Evolutionary conservation across 2,888 invertebrate genomes (phyloP).

Genomic region (Auanema freiburgensis): DNA sequence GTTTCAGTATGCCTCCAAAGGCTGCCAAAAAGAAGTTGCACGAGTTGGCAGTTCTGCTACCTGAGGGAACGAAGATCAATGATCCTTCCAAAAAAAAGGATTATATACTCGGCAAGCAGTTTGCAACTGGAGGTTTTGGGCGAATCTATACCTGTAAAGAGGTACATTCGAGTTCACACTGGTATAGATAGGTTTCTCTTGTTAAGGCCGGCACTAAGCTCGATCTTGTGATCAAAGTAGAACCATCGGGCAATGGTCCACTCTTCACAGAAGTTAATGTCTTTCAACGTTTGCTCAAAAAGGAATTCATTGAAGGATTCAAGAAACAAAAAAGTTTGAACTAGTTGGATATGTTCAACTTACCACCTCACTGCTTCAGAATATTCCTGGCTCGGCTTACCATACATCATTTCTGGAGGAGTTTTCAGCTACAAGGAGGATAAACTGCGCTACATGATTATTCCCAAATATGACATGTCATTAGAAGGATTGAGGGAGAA

Average conservation of each 20-base stretch:
- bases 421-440: conserved; percentile 76
- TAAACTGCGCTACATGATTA: conserved; percentile 74
- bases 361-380: conserved; percentile 24
- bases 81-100: conserved; percentile 36
- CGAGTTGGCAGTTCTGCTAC: conserved; percentile 39
- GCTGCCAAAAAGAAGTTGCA: conserved; percentile 37
- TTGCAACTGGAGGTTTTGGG: conserved; percentile 64
- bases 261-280: conserved; percentile 97
- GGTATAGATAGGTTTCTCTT: not conserved
- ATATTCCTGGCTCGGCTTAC: conserved; percentile 49
- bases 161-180: conserved; percentile 26
- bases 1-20: conserved; percentile 44
- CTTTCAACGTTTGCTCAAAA: conserved; percentile 82
- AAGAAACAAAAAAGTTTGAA: conserved; percentile 28
- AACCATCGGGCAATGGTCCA: conserved; percentile 91
- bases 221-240: conserved; percentile 69
- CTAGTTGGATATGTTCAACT: not conserved
- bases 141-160: conserved; percentile 58
- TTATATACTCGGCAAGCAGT: conserved; percentile 55
- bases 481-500: conserved; percentile 32
- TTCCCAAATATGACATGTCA: conserved; percentile 76
- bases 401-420: conserved; percentile 77
- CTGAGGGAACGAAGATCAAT: conserved; percentile 32
- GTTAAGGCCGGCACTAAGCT: conserved; percentile 29
- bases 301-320: conserved; percentile 70